Evolutionary conservation across 1,140 invertebrate genomes (phyloP).

Genomic region (Drosophila asahinai): DNA sequence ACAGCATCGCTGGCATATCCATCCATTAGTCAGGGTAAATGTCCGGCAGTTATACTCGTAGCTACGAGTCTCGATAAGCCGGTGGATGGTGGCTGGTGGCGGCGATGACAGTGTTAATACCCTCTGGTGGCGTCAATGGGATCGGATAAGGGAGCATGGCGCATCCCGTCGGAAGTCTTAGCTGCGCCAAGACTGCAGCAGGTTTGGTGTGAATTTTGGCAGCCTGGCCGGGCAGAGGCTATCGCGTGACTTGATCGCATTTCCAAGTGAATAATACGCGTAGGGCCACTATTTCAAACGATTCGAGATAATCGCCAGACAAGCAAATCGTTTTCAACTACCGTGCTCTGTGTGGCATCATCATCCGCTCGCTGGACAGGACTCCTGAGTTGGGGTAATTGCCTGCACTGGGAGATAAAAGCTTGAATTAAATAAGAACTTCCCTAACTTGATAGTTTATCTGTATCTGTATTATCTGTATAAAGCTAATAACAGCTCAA

Average conservation of each 20-base stretch:
- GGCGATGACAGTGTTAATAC: constrained; percentile 19
- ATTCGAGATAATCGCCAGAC: constrained; percentile 63
- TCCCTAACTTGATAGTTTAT: background rate
- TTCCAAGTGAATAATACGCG: constrained; percentile 56
- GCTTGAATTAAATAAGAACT: background rate
- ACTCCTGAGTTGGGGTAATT: constrained; percentile 36
- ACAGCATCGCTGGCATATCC: constrained; percentile 15
- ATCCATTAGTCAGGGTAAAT: constrained; percentile 38
- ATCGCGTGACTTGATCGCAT: constrained; percentile 67
- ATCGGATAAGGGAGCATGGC: constrained; percentile 9
- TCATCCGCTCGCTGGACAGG: constrained; percentile 38
- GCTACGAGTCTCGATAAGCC: constrained; percentile 22
- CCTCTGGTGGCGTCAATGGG: constrained; percentile 34
- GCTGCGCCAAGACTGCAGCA: constrained; percentile 6
- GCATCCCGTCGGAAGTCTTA: constrained; percentile 6
- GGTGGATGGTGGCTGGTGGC: constrained; percentile 9
- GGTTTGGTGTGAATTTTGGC: constrained; percentile 60
- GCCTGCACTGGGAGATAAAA: constrained; percentile 10
- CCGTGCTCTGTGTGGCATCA: constrained; percentile 48
- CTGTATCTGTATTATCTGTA: too few relatives aligned
- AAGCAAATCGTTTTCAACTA: constrained; percentile 65
- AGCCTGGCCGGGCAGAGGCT: constrained; percentile 15
- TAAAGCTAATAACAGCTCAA: background rate
- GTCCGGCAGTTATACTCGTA: constrained; percentile 10
- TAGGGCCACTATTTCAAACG: constrained; percentile 40